These are phyloP conservation scores for Alligator sinensis DNA, from an alignment of 2,113 vertebrate species.

Conservation along the genomic window DNA sequence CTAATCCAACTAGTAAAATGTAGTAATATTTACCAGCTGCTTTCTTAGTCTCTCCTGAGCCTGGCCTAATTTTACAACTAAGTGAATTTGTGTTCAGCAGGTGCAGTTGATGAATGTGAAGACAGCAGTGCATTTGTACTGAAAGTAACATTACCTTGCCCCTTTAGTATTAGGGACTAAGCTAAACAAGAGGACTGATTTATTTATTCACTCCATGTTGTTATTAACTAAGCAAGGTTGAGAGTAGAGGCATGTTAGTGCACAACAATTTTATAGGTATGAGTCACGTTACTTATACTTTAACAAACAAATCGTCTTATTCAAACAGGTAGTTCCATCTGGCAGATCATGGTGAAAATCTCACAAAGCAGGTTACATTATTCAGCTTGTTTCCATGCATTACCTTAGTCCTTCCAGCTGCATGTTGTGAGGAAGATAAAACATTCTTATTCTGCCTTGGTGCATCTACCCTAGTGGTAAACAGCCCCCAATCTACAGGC, in stretches of 20 bases:
- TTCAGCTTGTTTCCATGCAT: neutral
- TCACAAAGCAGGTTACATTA: neutral
- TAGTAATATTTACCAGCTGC: conserved; percentile 60
- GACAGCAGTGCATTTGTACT: conserved; percentile 39
- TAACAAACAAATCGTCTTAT: conserved; percentile 13
- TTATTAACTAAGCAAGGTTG: conserved; percentile 52
- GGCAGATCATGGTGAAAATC: neutral
- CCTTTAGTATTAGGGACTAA: conserved; percentile 43
- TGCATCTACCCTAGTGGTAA: neutral
- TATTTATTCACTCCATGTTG: neutral
- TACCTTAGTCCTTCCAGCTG: neutral
- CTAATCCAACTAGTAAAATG: conserved; percentile 50
- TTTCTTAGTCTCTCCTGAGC: conserved; percentile 52
- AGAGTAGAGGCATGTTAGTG: neutral
- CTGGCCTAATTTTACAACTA: conserved; percentile 67
- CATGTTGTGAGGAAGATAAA: neutral
- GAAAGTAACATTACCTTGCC: conserved; percentile 72
- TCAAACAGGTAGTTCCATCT: conserved; percentile 16
- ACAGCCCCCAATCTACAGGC: neutral
- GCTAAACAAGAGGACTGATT: conserved; percentile 53
- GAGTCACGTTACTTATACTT: conserved; percentile 22
- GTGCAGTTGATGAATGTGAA: conserved; percentile 63
- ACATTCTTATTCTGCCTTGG: fast-evolving
- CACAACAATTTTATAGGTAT: conserved; percentile 19
- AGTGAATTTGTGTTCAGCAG: conserved; percentile 67